phyloP scores from a whole-genome alignment of 23 tunicate species.

The Corella eumyota region DNA sequence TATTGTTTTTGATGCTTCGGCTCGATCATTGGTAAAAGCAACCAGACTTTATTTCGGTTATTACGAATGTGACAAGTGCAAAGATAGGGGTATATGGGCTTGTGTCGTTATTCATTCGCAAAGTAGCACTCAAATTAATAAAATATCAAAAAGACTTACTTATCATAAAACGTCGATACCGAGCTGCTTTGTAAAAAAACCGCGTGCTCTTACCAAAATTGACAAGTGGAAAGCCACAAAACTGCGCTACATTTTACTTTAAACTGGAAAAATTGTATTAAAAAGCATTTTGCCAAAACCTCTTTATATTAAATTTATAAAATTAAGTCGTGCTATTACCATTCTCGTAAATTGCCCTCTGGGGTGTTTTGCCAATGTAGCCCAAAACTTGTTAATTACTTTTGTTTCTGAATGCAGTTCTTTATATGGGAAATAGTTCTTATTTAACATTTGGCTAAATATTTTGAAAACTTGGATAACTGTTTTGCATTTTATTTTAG shows the following conservation, averaged over 20 bases:
- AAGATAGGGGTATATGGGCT: conserved; percentile 25
- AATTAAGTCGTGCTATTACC: conserved; percentile 10
- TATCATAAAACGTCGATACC: conserved; percentile 9
- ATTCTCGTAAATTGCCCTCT: neutral
- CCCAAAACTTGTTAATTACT: neutral
- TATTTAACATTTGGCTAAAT: neutral
- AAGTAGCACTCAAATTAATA: neutral
- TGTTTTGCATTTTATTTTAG: neutral
- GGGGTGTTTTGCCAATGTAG: neutral
- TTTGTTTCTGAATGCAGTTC: neutral
- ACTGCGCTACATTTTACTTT: conserved; percentile 26
- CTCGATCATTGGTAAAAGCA: too few species aligned
- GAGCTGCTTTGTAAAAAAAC: conserved; percentile 14
- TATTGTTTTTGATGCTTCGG: conserved; percentile 30
- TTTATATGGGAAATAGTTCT: neutral
- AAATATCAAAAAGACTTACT: neutral
- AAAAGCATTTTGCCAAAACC: neutral
- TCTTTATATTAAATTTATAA: conserved; percentile 17
- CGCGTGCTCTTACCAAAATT: conserved; percentile 15
- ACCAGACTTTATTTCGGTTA: conserved; percentile 44
- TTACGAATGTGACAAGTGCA: conserved; percentile 31
- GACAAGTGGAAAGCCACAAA: conserved; percentile 50
- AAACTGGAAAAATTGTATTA: conserved; percentile 34
- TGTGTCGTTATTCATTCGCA: conserved; percentile 9
- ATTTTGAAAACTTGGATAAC: neutral